Evolutionary conservation across 2,888 invertebrate species (phyloP), one percentile per base, ranked within the genome.

Genomic region (Cecidostiba fungosa): DNA sequence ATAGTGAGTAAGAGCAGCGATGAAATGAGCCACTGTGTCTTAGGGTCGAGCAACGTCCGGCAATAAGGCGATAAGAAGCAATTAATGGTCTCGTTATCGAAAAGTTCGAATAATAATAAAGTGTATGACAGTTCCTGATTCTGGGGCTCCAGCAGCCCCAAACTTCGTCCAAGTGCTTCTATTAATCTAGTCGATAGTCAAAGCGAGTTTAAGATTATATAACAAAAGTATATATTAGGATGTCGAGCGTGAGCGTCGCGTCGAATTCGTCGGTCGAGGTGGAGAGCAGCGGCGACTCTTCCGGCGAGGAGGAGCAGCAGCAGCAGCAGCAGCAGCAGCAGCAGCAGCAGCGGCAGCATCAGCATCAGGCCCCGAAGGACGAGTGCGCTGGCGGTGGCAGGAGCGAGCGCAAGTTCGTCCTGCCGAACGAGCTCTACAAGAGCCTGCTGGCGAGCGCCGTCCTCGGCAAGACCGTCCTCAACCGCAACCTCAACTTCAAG

Each of bases 371-470:
- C 32, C 19, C 12, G 39, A 82, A 10, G 87, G 90, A 92, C 88
- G 92, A n/a, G n/a, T n/a, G n/a, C n/a, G n/a, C n/a, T n/a, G n/a
- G n/a, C n/a, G n/a, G n/a, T n/a, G n/a, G n/a, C n/a, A n/a, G n/a
- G n/a, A n/a, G n/a, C n/a, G n/a, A 92, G 73, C 92, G 73, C 26
- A 93, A 93, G 23, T 96, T 96, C 90, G 93, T 97, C 79, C 94
- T 97, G 87, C 97, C 97, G 14, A 96, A 96, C 83, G 97, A 97
- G 91, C 94, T 97, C 89, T 97, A 97, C 92, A 97, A 97, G 93
- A 97, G 96, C 90, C 95, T 97, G 87, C 93, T 97, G 91, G 97
- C 97, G 16, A 97, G 95, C 91, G 96, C 96, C n/a, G 93, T 93
- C 86, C 86, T 86, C 39, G 86, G 86, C 29, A 86, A 86, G 36